Conservation (phyloP, 2,888 invertebrate species). For the Xestia xanthographa region DNA sequence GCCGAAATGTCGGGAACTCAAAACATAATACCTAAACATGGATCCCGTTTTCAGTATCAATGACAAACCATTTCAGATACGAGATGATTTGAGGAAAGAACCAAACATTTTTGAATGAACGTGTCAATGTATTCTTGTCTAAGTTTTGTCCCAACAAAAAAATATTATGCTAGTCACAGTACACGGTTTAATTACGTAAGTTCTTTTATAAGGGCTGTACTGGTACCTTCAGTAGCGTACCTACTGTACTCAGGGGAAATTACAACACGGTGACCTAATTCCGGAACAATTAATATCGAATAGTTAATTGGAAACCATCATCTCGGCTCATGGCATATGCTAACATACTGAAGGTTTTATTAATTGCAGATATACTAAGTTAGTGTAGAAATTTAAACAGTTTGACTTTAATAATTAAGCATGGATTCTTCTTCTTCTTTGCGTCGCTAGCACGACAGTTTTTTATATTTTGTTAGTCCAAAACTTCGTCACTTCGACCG, state of each 20-base stretch:
- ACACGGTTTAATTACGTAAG: conserved; percentile 41
- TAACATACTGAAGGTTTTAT: conserved; percentile 18
- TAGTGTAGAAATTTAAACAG: neutral
- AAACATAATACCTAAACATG: too few relatives aligned
- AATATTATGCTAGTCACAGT: conserved; percentile 5
- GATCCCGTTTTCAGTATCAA: too few relatives aligned
- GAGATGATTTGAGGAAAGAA: neutral
- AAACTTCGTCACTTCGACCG: neutral
- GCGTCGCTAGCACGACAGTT: neutral
- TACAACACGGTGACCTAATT: conserved; percentile 53
- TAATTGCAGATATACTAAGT: neutral
- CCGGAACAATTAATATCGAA: conserved; percentile 56
- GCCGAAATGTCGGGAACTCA: too few relatives aligned
- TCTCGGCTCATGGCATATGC: conserved; percentile 38
- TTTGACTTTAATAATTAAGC: neutral
- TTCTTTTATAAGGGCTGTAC: conserved; percentile 52
- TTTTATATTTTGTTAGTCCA: neutral
- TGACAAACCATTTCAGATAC: too few relatives aligned
- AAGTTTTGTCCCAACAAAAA: neutral
- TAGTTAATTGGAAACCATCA: conserved; percentile 52
- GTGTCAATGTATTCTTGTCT: neutral
- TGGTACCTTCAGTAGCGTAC: conserved; percentile 37
- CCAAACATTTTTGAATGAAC: neutral
- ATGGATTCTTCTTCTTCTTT: neutral
- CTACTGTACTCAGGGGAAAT: conserved; percentile 55